phyloP scores from a whole-genome alignment of 2,888 invertebrate genomes.

The Rhamphomyia laevipes region DNA sequence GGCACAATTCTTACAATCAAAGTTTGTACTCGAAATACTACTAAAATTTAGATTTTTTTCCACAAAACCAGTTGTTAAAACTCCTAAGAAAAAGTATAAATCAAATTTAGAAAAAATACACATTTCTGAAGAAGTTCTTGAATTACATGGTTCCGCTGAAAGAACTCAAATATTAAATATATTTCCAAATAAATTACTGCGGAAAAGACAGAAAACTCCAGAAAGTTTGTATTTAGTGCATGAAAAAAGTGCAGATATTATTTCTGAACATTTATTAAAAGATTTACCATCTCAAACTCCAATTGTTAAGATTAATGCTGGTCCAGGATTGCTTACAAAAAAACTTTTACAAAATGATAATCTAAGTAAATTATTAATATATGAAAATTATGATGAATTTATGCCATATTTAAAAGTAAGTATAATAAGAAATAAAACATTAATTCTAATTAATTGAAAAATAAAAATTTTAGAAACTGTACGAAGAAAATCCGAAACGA shows the following conservation, averaged over 20 bases:
- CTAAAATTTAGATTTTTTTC: too few species aligned
- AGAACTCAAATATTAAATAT: constrained; percentile 7
- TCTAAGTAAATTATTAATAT: constrained; percentile 43
- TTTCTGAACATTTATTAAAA: constrained; percentile 23
- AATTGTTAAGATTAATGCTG: constrained; percentile 55
- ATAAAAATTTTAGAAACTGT: constrained; percentile 19
- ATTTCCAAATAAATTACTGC: constrained; percentile 28
- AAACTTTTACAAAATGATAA: constrained; percentile 42
- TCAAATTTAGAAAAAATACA: not conserved
- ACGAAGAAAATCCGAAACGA: constrained; percentile 22
- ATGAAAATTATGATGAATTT: constrained; percentile 46
- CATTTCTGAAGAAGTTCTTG: not conserved
- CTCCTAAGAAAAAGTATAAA: not conserved
- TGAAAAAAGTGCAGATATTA: constrained; percentile 20
- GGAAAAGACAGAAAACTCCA: constrained; percentile 26
- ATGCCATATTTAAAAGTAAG: constrained; percentile 36
- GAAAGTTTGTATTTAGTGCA: constrained; percentile 26
- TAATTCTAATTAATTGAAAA: not conserved
- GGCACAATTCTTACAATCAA: too few species aligned
- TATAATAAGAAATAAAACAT: not conserved
- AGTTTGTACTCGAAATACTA: too few species aligned
- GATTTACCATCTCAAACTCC: constrained; percentile 21
- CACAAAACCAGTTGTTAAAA: too few species aligned
- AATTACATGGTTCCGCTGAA: not conserved
- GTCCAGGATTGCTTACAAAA: constrained; percentile 49